Evolutionary conservation across 2,888 invertebrate genomes (phyloP).

Genomic region (Eilema griseolum): DNA sequence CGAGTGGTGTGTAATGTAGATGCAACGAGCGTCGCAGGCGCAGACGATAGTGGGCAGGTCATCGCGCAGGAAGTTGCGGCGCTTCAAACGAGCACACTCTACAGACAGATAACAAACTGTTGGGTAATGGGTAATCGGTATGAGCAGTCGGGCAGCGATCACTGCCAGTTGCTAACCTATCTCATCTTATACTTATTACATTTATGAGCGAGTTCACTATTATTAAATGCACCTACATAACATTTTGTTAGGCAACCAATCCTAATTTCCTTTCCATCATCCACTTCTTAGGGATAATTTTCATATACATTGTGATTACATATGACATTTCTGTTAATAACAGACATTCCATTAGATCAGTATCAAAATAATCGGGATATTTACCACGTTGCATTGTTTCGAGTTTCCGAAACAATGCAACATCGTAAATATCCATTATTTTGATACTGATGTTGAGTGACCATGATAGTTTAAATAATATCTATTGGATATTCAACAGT

Average conservation of each 20-base stretch:
- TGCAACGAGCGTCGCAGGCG: constrained; percentile 44
- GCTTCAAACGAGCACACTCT: constrained; percentile 68
- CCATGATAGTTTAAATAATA: no score
- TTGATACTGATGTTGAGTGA: no score
- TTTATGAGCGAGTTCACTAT: constrained; percentile 30
- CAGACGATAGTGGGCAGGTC: constrained; percentile 68
- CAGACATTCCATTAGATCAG: no score
- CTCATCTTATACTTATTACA: constrained; percentile 46
- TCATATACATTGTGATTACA: constrained; percentile 25
- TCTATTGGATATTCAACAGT: constrained; percentile 24
- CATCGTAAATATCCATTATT: no score
- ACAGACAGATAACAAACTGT: constrained; percentile 68
- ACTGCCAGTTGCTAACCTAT: constrained; percentile 64
- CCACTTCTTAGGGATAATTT: constrained; percentile 23
- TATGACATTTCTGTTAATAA: constrained; percentile 29
- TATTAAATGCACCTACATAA: background rate
- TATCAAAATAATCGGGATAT: no score
- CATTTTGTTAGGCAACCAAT: constrained; percentile 36
- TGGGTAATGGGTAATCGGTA: constrained; percentile 65
- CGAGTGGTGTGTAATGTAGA: constrained; percentile 19
- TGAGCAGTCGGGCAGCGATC: constrained; percentile 17
- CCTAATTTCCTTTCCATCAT: constrained; percentile 28
- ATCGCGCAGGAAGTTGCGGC: constrained; percentile 81
- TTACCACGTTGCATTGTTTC: no score
- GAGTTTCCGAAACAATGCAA: no score